Evolutionary conservation across 2,797 vertebrate species (phyloP), one percentile per base, ranked within the genome.

Genomic region (Lindbergichthys nudifrons): DNA sequence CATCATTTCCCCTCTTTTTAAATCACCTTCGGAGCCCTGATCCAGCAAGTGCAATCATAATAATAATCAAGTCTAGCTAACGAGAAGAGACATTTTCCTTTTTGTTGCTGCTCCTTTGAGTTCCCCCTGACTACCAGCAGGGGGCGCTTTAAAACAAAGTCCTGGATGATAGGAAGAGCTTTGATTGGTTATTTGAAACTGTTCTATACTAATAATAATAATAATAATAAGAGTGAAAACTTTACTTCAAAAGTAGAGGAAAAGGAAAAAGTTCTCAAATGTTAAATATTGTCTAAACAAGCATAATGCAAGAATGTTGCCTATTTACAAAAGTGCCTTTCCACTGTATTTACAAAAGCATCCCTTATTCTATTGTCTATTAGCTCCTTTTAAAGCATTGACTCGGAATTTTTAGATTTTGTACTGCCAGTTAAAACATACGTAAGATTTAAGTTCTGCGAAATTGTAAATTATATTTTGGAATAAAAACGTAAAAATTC

Each of bases 11-110:
- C 23, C 54, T 45, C 18, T 63, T 47, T 57, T 57, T 59, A 32
- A 70, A 70, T 88, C 74, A 65, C 71, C 72, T 54, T 64, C 69
- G 61, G 70, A 88, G 80, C 82, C 81, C 77, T 72, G 41, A 77
- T 93, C 90, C 92, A 95, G 91, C 92, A 89, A 92, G 91, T 77
- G 42, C 70, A 56, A 4, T 19, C 12, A 0, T 0, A 26, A 26
- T 26, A 26, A 4, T 26, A 26, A 26, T 26, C 4, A 26, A 26
- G 26, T 26, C 26, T 4, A 26, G 26, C 26, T 26, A 4, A 26
- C 1, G 26, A 26, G 3, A 26, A 4, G 26, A 26, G 23, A 26
- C 26, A 26, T 26, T 26, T 26, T 26, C 26, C 26, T 26, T 26
- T 26, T 26, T 26, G 26, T 11, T n/a, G 18, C 21, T 13, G 43